A percentile compares a stretch with the other conserved stretches of the same genome.
Evolutionary conservation across 35 echinoderm and acorn worm genomes (phyloP).

Genomic region (Chiridota heheva): DNA sequence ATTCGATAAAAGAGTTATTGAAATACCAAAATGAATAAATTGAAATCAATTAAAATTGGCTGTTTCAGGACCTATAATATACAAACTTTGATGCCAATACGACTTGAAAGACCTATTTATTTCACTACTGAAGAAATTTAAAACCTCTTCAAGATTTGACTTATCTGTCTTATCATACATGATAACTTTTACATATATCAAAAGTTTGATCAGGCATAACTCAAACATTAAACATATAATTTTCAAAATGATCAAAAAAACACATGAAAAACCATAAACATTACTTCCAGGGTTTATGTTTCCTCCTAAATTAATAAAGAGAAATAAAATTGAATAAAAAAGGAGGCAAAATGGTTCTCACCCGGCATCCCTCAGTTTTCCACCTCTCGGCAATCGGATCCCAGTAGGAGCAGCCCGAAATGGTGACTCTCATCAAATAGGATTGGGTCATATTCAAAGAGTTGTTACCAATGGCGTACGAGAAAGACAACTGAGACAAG

Average conservation of each 20-base stretch:
- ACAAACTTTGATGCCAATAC: no score
- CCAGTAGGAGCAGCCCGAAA: conserved; percentile 61
- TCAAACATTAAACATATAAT: neutral
- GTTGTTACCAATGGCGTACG: conserved; percentile 25
- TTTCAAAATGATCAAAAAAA: neutral
- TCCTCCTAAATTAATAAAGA: neutral
- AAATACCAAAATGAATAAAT: no score
- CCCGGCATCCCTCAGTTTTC: conserved; percentile 40
- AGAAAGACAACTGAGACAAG: neutral
- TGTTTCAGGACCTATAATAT: no score
- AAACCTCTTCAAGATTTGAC: no score
- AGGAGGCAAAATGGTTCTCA: neutral
- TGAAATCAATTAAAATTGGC: no score
- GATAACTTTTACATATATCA: no score
- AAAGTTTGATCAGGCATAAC: no score
- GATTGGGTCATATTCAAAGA: conserved; percentile 30
- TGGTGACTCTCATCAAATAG: conserved; percentile 17
- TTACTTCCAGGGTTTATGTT: neutral
- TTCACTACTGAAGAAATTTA: no score
- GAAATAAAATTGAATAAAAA: neutral
- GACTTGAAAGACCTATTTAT: no score
- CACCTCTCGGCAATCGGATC: neutral
- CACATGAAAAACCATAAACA: neutral
- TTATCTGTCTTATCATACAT: no score
- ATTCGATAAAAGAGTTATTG: no score